Conservation (phyloP, 2,797 vertebrate species). For the Triplophysa bombifrons region DNA sequence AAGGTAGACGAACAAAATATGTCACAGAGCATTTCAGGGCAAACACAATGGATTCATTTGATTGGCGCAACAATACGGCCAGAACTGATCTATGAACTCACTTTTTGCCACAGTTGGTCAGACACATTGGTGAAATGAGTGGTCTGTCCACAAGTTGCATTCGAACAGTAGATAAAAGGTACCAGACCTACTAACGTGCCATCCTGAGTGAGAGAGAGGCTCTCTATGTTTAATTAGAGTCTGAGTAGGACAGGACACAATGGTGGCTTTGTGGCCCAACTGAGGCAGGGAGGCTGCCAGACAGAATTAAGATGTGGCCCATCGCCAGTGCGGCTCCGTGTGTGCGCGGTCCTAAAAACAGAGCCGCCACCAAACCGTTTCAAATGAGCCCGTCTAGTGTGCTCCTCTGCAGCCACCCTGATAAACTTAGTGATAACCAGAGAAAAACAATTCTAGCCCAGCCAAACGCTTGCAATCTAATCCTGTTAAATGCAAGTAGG, state of each 20-base stretch:
- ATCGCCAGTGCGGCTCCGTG: constrained; percentile 73
- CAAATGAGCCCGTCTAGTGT: constrained; percentile 35
- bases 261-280: constrained; percentile 85
- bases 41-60: constrained; percentile 51
- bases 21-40: constrained; percentile 30
- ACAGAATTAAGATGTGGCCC: constrained; percentile 83
- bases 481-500: constrained; percentile 36
- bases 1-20: constrained; percentile 14
- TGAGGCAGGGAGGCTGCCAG: constrained; percentile 77
- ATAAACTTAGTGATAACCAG: constrained; percentile 56
- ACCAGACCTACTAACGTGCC: constrained; percentile 47
- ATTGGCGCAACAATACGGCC: constrained; percentile 42
- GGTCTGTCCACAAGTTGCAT: constrained; percentile 36
- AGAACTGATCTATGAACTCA: constrained; percentile 47
- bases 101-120: constrained; percentile 45
- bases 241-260: constrained; percentile 81
- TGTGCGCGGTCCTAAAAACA: constrained; percentile 65
- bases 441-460: constrained; percentile 59
- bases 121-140: constrained; percentile 40
- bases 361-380: constrained; percentile 58
- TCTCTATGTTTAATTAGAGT: constrained; percentile 81
- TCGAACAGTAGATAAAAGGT: constrained; percentile 54
- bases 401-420: constrained; percentile 48
- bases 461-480: constrained; percentile 54
- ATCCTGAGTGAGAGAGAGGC: constrained; percentile 55